Evolutionary conservation across 2,888 invertebrate genomes (phyloP), one percentile per base, ranked within the genome.

Genomic region (Osmoderma eremita): DNA sequence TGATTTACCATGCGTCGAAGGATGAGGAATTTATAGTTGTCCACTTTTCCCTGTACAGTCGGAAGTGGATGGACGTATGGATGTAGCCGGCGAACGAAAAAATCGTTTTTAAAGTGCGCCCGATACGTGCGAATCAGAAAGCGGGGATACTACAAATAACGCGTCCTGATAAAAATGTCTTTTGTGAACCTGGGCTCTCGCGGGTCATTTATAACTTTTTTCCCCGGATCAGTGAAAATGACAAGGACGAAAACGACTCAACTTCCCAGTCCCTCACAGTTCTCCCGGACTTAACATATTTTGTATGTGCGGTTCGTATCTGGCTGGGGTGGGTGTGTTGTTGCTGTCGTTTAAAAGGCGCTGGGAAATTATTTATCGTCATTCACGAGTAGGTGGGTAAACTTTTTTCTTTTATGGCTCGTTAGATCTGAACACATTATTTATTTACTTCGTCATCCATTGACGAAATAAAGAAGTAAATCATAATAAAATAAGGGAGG

Each of bases 141-240:
- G 56, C 42, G 41, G 8, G 36, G 41, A 22, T 41, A 39, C 22
- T 56, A 56, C 56, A 41, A 56, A 56, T 56, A 56, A 56, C 39
- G 41, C 56, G 20, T 39, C 12, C 56, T 36, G 56, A 56, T 56
- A 56, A 56, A 54, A 56, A 56, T 56, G 56, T 41, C 56, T 51
- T 51, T 51, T 51, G 50, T 51, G 24, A 51, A 51, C 50, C 50
- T 20, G n/a, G n/a, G 56, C 41, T 30, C 41, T 39, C 22, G 41
- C 56, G 41, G 56, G 41, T 56, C 56, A 56, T 56, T 56, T 56
- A 56, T 56, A 56, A 56, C 56, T 41, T 56, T 54, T 36, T 56
- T 41, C 24, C 22, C 41, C 20, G 56, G 20, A 15, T 22, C 56
- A 56, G 56, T 56, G 56, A 20, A 56, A 41, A 56, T 56, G 56